Percentiles rank a stretch among this genome's conserved stretches.
These are phyloP conservation scores for Aspidiotus destructor DNA, from an alignment of 2,888 invertebrate genomes.

Conservation along the genomic window DNA sequence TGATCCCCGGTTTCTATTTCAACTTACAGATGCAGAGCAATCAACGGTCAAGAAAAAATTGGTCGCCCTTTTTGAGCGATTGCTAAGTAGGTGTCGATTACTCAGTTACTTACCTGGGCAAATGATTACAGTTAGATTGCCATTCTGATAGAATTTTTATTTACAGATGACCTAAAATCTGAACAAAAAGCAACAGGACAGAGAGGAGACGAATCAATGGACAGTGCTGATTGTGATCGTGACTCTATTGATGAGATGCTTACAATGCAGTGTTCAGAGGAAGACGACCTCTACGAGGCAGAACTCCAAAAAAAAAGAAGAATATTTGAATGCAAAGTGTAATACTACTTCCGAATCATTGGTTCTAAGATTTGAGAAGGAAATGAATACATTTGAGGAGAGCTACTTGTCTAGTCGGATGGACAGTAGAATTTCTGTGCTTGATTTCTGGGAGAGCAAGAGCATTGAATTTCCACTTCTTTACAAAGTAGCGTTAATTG, in stretches of 20 bases:
- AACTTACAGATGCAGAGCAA: neutral
- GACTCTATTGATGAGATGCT: neutral
- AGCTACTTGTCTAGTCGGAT: neutral
- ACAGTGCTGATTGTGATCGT: neutral
- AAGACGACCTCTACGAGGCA: neutral
- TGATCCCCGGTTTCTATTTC: neutral
- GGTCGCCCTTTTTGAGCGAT: slow-evolving; percentile 1
- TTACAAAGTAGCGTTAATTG: neutral
- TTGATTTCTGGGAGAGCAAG: neutral
- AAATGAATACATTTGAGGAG: neutral
- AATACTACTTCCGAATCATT: neutral
- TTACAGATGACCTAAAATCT: neutral
- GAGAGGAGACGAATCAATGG: neutral
- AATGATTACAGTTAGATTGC: neutral
- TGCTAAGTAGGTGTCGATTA: neutral
- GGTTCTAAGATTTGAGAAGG: neutral
- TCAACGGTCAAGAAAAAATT: neutral
- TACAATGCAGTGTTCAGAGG: neutral
- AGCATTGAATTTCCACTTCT: neutral
- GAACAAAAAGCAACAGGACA: neutral
- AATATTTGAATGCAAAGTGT: neutral
- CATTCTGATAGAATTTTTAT: neutral
- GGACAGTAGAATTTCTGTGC: neutral
- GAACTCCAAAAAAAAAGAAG: neutral
- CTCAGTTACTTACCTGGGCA: neutral